Evolutionary conservation across 1,140 invertebrate genomes (phyloP).

Genomic region (Papilio polytes): DNA sequence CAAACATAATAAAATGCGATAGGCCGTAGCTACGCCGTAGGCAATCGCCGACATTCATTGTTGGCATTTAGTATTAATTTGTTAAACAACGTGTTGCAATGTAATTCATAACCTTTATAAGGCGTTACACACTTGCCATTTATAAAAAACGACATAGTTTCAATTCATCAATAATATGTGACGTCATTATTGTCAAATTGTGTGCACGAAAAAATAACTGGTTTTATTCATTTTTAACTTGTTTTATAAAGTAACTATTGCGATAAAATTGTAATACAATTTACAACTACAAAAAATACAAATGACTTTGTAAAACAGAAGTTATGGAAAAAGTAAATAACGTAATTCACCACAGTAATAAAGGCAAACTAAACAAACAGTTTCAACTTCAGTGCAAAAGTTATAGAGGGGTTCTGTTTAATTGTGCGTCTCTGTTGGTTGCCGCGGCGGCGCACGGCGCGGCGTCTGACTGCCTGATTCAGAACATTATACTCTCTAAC

Average conservation of each 20-base stretch:
- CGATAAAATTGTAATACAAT: too few species aligned
- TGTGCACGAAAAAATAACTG: neutral
- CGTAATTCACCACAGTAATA: neutral
- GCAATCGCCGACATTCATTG: slow-evolving; percentile 31
- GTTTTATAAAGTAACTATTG: too few species aligned
- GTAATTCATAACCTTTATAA: slow-evolving; percentile 3
- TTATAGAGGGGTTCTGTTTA: slow-evolving; percentile 13
- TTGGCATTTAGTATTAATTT: slow-evolving; percentile 30
- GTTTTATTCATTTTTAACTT: too few species aligned
- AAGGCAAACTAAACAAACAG: neutral
- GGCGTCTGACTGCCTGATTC: neutral
- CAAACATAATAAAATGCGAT: slow-evolving; percentile 38
- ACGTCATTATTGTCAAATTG: neutral
- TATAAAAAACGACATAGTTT: neutral
- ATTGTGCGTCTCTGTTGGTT: slow-evolving; percentile 6
- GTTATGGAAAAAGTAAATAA: neutral
- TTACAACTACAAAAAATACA: too few species aligned
- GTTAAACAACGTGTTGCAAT: slow-evolving; percentile 31
- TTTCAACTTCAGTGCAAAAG: slow-evolving; percentile 2
- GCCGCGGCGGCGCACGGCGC: neutral
- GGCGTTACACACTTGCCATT: neutral
- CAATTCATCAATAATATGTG: neutral
- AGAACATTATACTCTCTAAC: slow-evolving; percentile 3
- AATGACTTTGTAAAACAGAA: too few species aligned
- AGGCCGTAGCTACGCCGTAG: slow-evolving; percentile 27